Conservation (phyloP, 1,140 invertebrate genomes). For the Atopsyche davidsoni region DNA sequence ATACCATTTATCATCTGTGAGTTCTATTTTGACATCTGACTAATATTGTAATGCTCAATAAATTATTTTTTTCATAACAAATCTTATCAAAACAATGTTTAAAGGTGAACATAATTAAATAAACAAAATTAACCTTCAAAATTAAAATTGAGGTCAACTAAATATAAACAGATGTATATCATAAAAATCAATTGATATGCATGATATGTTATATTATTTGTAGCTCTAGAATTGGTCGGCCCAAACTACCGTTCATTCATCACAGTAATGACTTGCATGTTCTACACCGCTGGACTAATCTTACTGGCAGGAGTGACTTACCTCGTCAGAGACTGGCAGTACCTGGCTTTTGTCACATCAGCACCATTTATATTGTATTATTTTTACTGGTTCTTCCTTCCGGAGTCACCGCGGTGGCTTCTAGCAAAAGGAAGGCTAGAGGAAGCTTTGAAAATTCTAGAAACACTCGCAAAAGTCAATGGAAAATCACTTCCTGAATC, state of each 20-base stretch:
- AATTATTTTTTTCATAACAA: slow-evolving; percentile 3
- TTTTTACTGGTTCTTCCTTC: slow-evolving; percentile 76
- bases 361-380: slow-evolving; percentile 79
- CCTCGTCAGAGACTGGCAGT: slow-evolving; percentile 74
- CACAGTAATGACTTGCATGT: slow-evolving; percentile 83
- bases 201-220: no score
- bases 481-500: slow-evolving; percentile 65
- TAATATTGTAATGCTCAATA: slow-evolving; percentile 3
- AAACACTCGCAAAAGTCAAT: slow-evolving; percentile 71
- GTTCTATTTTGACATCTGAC: slow-evolving; percentile 34
- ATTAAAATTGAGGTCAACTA: no score
- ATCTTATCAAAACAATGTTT: no score
- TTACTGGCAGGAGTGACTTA: slow-evolving; percentile 76
- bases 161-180: no score
- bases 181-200: no score
- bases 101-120: no score
- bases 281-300: slow-evolving; percentile 80
- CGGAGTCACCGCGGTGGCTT: slow-evolving; percentile 82
- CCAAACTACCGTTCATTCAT: slow-evolving; percentile 86
- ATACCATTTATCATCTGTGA: slow-evolving; percentile 92
- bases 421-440: slow-evolving; percentile 71
- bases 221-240: slow-evolving; percentile 83
- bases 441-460: slow-evolving; percentile 70
- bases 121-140: no score
- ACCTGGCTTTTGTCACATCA: slow-evolving; percentile 70